Percentiles rank a stretch among this genome's conserved stretches.
phyloP scores from a whole-genome alignment of 2,888 invertebrate genomes.

The Morpho achilles region DNA sequence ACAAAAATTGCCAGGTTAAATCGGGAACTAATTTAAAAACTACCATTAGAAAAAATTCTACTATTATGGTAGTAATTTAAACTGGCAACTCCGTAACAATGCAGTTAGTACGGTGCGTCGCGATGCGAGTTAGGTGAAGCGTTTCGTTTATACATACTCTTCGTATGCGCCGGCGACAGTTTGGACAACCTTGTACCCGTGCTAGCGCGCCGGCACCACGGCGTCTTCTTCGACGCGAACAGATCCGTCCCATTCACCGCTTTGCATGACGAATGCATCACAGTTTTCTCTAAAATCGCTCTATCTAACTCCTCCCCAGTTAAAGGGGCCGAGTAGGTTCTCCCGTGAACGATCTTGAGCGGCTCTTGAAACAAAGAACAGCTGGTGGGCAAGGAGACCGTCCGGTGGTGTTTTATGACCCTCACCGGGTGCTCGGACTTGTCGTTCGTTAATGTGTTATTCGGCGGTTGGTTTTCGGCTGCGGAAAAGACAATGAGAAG shows the following conservation, averaged over 20 bases:
- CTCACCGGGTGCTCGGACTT: slow-evolving; percentile 45
- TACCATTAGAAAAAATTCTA: neutral
- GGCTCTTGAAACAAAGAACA: slow-evolving; percentile 58
- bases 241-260: slow-evolving; percentile 56
- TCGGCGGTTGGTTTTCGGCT: slow-evolving; percentile 65
- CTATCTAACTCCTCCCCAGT: slow-evolving; percentile 74
- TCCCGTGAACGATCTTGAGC: slow-evolving; percentile 77
- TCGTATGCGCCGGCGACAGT: slow-evolving; percentile 68
- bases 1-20: slow-evolving; percentile 4
- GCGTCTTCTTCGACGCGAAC: slow-evolving; percentile 43
- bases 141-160: slow-evolving; percentile 63
- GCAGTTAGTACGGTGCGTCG: slow-evolving; percentile 27
- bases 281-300: slow-evolving; percentile 50
- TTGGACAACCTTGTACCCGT: slow-evolving; percentile 68
- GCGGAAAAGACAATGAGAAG: slow-evolving; percentile 66
- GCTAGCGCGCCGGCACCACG: slow-evolving; percentile 64
- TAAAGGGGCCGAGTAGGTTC: slow-evolving; percentile 85
- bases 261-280: slow-evolving; percentile 54
- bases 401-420: slow-evolving; percentile 61
- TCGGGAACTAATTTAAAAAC: neutral
- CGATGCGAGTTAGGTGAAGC: slow-evolving; percentile 29
- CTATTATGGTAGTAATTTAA: slow-evolving; percentile 5
- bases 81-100: slow-evolving; percentile 9
- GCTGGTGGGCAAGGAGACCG: slow-evolving; percentile 63
- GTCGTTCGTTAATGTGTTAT: slow-evolving; percentile 69